These are phyloP conservation scores for Harmothoe impar DNA, from an alignment of 2,888 invertebrate species.

Conservation along the genomic window DNA sequence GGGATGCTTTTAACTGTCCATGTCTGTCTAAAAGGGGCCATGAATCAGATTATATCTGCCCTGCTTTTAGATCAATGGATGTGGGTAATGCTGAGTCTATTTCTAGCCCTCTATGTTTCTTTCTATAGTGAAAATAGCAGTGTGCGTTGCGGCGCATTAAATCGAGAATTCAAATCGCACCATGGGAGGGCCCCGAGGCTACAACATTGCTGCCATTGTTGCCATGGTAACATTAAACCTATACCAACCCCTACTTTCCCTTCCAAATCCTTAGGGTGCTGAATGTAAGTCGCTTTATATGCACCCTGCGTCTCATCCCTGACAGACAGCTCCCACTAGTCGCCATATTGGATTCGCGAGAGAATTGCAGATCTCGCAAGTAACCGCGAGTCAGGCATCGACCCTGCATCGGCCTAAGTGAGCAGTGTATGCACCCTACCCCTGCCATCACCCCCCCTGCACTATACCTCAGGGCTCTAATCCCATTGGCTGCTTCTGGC, in stretches of 20 bases:
- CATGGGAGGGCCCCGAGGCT: neutral
- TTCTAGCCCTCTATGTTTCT: too few species aligned
- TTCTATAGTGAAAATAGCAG: too few species aligned
- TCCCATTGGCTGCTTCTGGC: neutral
- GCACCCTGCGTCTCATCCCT: neutral
- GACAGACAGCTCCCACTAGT: conserved; percentile 1
- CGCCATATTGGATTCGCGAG: conserved; percentile 14
- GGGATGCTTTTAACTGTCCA: too few species aligned
- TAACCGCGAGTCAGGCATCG: conserved; percentile 1
- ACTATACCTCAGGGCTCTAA: neutral
- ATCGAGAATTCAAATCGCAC: neutral
- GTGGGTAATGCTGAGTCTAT: too few species aligned
- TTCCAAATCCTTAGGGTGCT: neutral
- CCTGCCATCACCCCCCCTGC: neutral
- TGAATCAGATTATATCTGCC: too few species aligned
- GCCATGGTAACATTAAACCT: conserved; percentile 19
- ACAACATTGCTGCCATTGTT: neutral
- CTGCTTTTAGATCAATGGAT: too few species aligned
- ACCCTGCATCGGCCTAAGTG: neutral
- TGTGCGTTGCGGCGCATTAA: too few species aligned
- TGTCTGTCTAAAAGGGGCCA: too few species aligned
- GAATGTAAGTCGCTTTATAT: neutral
- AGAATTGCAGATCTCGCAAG: conserved; percentile 20
- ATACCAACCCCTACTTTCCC: neutral
- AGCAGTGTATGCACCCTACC: neutral